A percentile compares a stretch with the other conserved stretches of the same genome.
Conservation (phyloP, 1,140 invertebrate species). For the Agrilus planipennis region DNA sequence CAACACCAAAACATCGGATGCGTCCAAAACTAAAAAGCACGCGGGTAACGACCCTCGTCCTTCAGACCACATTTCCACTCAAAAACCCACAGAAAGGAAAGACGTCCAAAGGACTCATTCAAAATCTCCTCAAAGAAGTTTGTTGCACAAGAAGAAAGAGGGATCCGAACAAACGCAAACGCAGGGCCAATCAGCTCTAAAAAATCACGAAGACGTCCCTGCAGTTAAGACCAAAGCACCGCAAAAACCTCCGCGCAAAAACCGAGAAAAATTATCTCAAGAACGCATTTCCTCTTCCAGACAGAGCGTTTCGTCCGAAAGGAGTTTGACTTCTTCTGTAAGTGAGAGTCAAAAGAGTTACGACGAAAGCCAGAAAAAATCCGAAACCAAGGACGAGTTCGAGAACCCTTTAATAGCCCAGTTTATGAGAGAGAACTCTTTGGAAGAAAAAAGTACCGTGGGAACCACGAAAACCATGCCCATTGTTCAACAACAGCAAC, state of each 20-base stretch:
- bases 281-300: too few species aligned
- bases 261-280: too few species aligned
- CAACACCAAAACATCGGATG: constrained; percentile 29
- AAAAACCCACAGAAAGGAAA: too few species aligned
- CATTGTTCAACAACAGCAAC: too few species aligned
- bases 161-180: too few species aligned
- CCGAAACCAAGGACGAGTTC: neutral
- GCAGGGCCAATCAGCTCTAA: too few species aligned
- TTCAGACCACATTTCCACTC: too few species aligned
- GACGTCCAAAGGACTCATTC: too few species aligned
- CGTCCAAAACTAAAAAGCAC: constrained; percentile 19
- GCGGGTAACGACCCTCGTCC: neutral
- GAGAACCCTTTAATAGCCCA: constrained; percentile 25
- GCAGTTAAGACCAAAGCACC: constrained; percentile 20
- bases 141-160: too few species aligned
- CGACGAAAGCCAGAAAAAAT: neutral
- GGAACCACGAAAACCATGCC: constrained; percentile 1
- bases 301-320: too few species aligned
- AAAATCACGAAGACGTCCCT: too few species aligned
- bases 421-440: constrained; percentile 24
- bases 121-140: too few species aligned
- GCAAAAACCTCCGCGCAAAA: constrained; percentile 24
- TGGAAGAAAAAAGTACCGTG: constrained; percentile 11
- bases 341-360: neutral
- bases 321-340: neutral